Conservation (phyloP, 2,888 invertebrate species). For the Rapana venosa region DNA sequence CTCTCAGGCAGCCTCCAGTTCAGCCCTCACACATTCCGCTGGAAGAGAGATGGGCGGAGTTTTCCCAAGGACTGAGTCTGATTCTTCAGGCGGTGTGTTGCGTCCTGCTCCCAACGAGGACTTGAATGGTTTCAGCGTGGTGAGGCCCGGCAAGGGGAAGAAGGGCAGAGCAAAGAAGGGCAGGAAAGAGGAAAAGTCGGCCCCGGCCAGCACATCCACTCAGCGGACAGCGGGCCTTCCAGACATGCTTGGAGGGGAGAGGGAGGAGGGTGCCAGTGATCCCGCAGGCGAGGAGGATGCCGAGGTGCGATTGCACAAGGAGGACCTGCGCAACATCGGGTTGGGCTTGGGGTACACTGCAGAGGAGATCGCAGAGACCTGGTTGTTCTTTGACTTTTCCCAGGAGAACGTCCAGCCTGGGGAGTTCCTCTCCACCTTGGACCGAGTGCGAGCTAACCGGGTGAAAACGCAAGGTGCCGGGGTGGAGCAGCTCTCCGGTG, state of each 20-base stretch:
- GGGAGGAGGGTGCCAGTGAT: no score
- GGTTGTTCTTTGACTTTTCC: conserved; percentile 13
- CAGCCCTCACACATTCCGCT: not conserved
- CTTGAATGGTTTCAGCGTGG: not conserved
- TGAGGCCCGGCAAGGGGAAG: not conserved
- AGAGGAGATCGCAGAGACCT: conserved; percentile 40
- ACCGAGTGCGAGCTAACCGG: not conserved
- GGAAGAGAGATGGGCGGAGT: not conserved
- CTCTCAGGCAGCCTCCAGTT: no score
- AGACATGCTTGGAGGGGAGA: no score
- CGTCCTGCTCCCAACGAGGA: no score
- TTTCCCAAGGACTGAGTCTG: not conserved
- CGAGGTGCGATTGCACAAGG: not conserved
- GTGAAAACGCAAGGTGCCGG: not conserved
- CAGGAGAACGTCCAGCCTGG: not conserved
- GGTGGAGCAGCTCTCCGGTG: not conserved
- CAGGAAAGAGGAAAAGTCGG: not conserved
- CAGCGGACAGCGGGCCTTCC: no score
- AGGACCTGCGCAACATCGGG: conserved; percentile 22
- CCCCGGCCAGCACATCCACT: no score
- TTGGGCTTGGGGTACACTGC: conserved; percentile 33
- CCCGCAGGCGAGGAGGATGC: not conserved
- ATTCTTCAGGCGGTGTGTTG: not conserved
- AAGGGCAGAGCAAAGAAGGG: not conserved
- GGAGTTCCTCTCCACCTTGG: not conserved